Percentiles rank a stretch among this genome's conserved stretches.
Evolutionary conservation across 2,888 invertebrate species (phyloP).

Genomic region (Notodonta ziczac): DNA sequence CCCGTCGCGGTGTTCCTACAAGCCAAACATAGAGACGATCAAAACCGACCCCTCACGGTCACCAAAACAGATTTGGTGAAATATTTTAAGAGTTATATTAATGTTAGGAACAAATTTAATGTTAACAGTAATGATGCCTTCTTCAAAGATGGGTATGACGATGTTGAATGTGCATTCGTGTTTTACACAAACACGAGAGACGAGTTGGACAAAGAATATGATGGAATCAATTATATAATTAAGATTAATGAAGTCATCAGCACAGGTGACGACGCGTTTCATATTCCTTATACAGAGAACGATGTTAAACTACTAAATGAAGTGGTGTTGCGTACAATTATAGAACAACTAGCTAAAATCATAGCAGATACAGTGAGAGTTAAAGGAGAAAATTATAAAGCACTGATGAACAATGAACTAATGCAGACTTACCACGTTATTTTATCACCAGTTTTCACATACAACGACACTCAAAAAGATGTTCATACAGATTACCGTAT

Average conservation of each 20-base stretch:
- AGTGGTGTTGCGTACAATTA: neutral
- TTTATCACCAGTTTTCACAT: neutral
- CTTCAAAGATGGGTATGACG: neutral
- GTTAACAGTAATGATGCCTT: neutral
- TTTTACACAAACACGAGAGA: neutral
- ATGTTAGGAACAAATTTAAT: neutral
- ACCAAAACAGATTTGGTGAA: constrained; percentile 6
- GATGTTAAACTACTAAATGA: neutral
- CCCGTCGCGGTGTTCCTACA: constrained; percentile 8
- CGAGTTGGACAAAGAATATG: neutral
- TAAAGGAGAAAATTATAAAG: neutral
- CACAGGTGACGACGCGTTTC: neutral
- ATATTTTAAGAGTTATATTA: constrained; percentile 10
- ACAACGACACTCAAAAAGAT: too few relatives aligned
- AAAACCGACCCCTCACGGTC: neutral
- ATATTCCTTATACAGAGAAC: neutral
- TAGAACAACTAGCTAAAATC: neutral
- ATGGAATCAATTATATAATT: neutral
- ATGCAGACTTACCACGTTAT: neutral
- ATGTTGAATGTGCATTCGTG: neutral
- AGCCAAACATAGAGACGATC: constrained; percentile 7
- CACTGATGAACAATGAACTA: neutral
- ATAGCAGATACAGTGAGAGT: neutral
- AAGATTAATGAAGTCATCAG: neutral
- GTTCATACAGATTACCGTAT: neutral